Conservation (phyloP, 2,113 vertebrate genomes). For the Callopanchax toddi region DNA sequence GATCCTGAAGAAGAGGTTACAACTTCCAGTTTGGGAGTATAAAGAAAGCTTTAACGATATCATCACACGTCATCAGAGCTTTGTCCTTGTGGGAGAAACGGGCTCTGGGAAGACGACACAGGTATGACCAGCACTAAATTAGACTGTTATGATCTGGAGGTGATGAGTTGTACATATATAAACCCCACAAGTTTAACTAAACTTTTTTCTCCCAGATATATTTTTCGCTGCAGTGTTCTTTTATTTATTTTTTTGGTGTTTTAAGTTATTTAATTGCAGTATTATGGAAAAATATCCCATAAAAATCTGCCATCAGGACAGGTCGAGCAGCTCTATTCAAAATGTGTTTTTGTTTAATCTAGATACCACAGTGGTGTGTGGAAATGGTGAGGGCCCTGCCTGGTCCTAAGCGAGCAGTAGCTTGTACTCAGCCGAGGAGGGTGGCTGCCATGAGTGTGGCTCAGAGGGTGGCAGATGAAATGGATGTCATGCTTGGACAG, state of each 20-base stretch:
- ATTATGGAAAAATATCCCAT: neutral
- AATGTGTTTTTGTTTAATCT: constrained; percentile 1
- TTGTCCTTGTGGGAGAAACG: constrained; percentile 97
- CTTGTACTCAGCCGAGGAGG: constrained; percentile 93
- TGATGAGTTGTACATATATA: no score
- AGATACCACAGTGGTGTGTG: constrained; percentile 98
- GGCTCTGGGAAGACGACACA: constrained; percentile 99
- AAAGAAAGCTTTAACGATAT: constrained; percentile 96
- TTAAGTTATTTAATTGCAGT: no score
- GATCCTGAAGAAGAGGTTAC: constrained; percentile 95
- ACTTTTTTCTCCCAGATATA: no score
- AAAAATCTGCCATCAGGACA: neutral
- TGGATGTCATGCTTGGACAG: constrained; percentile 97
- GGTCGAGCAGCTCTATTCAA: no score
- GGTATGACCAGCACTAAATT: constrained; percentile 69
- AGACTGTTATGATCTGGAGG: neutral
- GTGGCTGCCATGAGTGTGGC: constrained; percentile 97
- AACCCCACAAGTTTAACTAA: no score
- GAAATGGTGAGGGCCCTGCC: constrained; percentile 89
- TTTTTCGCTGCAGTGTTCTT: no score
- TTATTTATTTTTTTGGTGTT: no score
- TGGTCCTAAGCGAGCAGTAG: constrained; percentile 91
- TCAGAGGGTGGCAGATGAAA: constrained; percentile 95
- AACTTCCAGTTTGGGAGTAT: constrained; percentile 98
- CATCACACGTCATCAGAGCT: constrained; percentile 92